Conservation (phyloP, 2,888 invertebrate species). For the Xestoiulus laeticollis region DNA sequence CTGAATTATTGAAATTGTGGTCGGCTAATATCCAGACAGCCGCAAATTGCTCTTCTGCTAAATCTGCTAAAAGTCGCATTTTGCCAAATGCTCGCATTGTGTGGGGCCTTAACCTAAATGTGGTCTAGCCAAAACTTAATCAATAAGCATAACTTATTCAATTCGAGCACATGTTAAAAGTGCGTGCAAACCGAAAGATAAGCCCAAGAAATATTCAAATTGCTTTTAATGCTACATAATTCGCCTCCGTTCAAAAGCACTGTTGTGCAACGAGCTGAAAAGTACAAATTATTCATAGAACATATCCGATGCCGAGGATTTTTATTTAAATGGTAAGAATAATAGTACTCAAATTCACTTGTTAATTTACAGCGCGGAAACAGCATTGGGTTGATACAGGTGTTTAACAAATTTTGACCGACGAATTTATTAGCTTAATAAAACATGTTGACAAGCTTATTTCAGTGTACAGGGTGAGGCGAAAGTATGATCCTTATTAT, state of each 20-base stretch:
- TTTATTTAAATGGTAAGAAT: too few relatives aligned
- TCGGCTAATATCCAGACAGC: background rate
- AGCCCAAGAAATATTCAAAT: conserved; percentile 1
- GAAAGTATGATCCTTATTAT: too few relatives aligned
- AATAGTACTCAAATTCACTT: too few relatives aligned
- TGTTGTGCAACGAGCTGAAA: background rate
- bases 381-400: too few relatives aligned
- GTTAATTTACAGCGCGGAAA: too few relatives aligned
- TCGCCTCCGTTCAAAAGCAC: background rate
- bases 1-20: conserved; percentile 25
- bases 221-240: conserved; percentile 24
- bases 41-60: background rate
- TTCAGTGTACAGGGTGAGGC: too few relatives aligned
- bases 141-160: conserved; percentile 34
- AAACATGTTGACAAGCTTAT: too few relatives aligned
- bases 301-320: background rate
- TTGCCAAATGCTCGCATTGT: background rate
- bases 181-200: conserved; percentile 23
- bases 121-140: conserved; percentile 29
- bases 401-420: too few relatives aligned
- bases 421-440: too few relatives aligned
- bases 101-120: background rate
- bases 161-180: background rate
- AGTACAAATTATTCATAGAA: background rate
- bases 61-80: background rate